Base-by-base conservation (phyloP, 2,113 vertebrate genomes). In the Bufo bufo region DNA sequence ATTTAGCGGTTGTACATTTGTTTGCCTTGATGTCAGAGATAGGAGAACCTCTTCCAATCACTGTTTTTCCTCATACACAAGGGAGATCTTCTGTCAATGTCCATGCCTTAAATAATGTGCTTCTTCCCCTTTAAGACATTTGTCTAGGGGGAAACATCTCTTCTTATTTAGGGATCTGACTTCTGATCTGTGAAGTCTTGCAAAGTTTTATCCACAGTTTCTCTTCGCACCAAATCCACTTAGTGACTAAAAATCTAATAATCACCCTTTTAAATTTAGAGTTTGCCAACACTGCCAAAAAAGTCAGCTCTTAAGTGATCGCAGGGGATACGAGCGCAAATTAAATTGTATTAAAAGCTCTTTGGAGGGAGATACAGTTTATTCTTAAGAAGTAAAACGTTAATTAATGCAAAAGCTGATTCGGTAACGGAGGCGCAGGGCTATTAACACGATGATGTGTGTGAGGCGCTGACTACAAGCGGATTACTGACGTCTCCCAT, bases 231-330 rank as follows among this genome's bases (percentile, higher is more conserved):
- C 83, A 69, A 58, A 85, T 85, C 83, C 83, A 74, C 69, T 85
- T 85, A 72, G 66, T 74, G 71, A 85, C 66, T 74, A 85, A 85
- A 74, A 85, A 72, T 85, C 83, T 72, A 85, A 71, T 85, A 85
- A 85, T 85, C 52, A 85, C 63, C 65, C 83, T 85, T 54, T 85
- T 85, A 85, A 85, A 74, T 74, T 56, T 54, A 71, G 69, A 74
- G 50, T 71, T 56, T 74, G 83, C 83, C 50, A 85, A 56, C 45
- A 33, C 65, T 84, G 82, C 82, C 82, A 85, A 74, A 83, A 85
- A 85, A 49, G 17, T 23, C 17, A 71, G 13, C 66, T 56, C 65
- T 74, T 74, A 85, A 85, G 20, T 33, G 83, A 69, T 85, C 66
- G 20, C 16, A 3, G 49, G 58, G 66, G 83, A 85, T 20, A 72